Evolutionary conservation across 2,888 invertebrate species (phyloP).

Genomic region (Neria commutata): DNA sequence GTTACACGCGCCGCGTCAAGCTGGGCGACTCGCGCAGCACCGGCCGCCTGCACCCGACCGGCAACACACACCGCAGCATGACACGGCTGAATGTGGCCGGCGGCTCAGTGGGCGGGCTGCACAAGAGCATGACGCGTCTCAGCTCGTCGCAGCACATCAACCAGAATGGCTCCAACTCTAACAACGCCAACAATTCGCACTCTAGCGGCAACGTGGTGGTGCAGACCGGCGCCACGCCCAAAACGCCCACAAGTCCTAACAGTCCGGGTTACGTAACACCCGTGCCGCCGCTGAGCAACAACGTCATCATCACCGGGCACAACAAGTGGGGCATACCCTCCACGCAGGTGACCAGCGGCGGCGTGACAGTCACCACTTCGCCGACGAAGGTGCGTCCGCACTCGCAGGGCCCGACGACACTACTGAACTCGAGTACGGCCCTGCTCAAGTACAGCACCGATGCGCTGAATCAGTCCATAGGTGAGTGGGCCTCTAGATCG

Average conservation of each 20-base stretch:
- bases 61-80: conserved; percentile 79
- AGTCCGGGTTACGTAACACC: conserved; percentile 58
- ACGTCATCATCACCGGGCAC: conserved; percentile 64
- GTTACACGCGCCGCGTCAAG: conserved; percentile 69
- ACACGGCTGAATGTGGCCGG: conserved; percentile 77
- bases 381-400: conserved; percentile 63
- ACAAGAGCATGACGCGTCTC: conserved; percentile 82
- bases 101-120: conserved; percentile 77
- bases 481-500: conserved; percentile 32
- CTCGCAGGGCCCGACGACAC: conserved; percentile 65
- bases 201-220: conserved; percentile 58
- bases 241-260: conserved; percentile 41
- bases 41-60: conserved; percentile 73
- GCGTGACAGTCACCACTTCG: conserved; percentile 71
- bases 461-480: conserved; percentile 61
- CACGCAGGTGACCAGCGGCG: conserved; percentile 62
- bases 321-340: conserved; percentile 65
- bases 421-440: conserved; percentile 59
- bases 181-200: conserved; percentile 40
- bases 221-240: conserved; percentile 52
- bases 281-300: conserved; percentile 62
- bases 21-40: conserved; percentile 78
- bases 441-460: conserved; percentile 60
- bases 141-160: conserved; percentile 81
- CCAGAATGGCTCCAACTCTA: conserved; percentile 62